These are phyloP conservation scores for Molorchus minor DNA, from an alignment of 2,888 invertebrate species.

Conservation along the genomic window DNA sequence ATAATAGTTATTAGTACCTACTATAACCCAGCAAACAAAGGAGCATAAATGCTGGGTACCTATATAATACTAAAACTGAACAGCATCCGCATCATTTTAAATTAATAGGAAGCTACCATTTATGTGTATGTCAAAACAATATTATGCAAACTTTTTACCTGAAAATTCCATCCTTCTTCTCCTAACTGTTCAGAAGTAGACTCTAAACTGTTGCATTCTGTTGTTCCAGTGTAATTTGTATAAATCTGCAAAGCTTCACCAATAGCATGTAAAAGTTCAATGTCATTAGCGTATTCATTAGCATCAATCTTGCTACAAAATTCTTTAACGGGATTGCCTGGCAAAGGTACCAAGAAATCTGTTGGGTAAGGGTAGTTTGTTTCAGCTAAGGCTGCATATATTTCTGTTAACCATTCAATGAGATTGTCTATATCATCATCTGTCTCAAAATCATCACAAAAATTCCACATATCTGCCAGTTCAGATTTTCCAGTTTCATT, in stretches of 20 bases:
- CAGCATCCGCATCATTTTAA: too few relatives aligned
- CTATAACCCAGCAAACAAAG: too few relatives aligned
- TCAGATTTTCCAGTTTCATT: constrained; percentile 74
- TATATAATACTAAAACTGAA: too few relatives aligned
- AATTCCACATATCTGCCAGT: constrained; percentile 76
- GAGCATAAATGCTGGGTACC: too few relatives aligned
- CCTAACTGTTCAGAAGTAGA: constrained; percentile 71
- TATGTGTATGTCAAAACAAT: too few relatives aligned
- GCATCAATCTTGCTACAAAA: constrained; percentile 67
- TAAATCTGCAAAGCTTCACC: constrained; percentile 78
- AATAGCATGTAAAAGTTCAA: constrained; percentile 69
- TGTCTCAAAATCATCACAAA: constrained; percentile 77
- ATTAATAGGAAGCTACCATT: too few relatives aligned
- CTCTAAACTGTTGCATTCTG: constrained; percentile 72
- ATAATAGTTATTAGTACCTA: too few relatives aligned
- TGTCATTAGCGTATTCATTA: constrained; percentile 34
- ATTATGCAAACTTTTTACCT: too few relatives aligned
- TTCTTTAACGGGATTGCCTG: constrained; percentile 82
- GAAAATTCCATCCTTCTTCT: constrained; percentile 83
- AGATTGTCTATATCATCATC: constrained; percentile 67
- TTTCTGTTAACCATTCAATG: constrained; percentile 75
- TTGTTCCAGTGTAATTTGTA: constrained; percentile 81
- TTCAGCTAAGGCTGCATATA: constrained; percentile 89
- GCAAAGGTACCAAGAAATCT: constrained; percentile 82
- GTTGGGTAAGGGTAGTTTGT: constrained; percentile 93